Base-by-base conservation (phyloP, 2,797 vertebrate species). In the Oophaga sylvatica region DNA sequence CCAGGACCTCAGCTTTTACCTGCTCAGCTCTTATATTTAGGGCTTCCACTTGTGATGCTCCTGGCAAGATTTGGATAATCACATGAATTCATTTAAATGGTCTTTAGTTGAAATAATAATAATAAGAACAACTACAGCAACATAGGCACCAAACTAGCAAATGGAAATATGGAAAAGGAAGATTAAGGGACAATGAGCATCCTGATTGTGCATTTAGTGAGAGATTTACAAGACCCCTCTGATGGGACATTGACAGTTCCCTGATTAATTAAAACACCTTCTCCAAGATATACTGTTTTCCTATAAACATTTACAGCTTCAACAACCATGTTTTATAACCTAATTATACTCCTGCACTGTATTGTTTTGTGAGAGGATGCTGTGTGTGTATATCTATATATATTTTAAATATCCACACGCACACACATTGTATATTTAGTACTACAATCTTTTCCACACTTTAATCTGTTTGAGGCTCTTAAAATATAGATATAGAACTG, bases 281-380 rank as follows among this genome's bases (percentile, higher is more conserved):
- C 56, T 41, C 60, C 60, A 81, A 89, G 83, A 89, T 82, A 79
- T 82, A 89, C 79, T 81, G 87, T 89, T 89, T 89, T 89, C 79
- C 87, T 81, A 89, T 89, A 85, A 88, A 89, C 83, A 78, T 86
- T 86, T 81, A 89, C 87, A 86, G 70, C 83, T 76, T 84, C 35
- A 88, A 85, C 83, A 88, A 67, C 60, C 20, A 78, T 89, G 80
- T 70, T 89, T 89, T 89, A 86, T 85, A 48, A 85, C 83, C 87
- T 89, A 89, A 89, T 89, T 89, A 89, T 78, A 82, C 53, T 35
- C 71, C 45, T 41, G 9, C 60, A 59, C 48, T 48, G 35, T 67
- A 81, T 45, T 70, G 57, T 68, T 73, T 15, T 79, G 65, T 35
- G 77, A 80, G 67, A 68, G 53, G 45, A 53, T 76, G 13, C 11